Conservation (phyloP, 2,888 invertebrate genomes). For the Callosobruchus maculatus region DNA sequence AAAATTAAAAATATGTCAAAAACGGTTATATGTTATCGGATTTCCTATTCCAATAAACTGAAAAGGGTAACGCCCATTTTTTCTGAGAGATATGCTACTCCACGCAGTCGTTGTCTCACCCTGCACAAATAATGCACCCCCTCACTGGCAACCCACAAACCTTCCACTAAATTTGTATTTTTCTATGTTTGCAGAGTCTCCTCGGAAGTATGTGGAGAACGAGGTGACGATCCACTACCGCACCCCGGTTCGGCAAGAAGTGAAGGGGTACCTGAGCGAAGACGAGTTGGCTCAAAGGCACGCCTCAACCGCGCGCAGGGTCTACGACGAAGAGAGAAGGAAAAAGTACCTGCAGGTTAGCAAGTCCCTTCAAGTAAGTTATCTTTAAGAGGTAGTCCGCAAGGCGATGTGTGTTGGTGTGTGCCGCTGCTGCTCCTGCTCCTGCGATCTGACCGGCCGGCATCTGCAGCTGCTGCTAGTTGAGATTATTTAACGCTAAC, state of each 20-base stretch:
- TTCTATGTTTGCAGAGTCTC: slow-evolving; percentile 62
- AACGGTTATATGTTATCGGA: no score
- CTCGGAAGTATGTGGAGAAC: slow-evolving; percentile 84
- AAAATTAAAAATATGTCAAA: no score
- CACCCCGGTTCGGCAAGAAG: slow-evolving; percentile 82
- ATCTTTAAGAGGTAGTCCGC: background rate
- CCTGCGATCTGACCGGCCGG: background rate
- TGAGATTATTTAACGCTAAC: background rate
- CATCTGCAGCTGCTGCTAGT: slow-evolving; percentile 9
- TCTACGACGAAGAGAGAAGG: slow-evolving; percentile 84
- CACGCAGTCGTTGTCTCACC: no score
- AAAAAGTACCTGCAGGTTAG: slow-evolving; percentile 82
- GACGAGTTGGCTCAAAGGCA: slow-evolving; percentile 84
- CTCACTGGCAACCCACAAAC: no score
- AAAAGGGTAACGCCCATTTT: no score
- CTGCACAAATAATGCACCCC: no score
- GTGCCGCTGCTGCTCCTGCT: slow-evolving; percentile 7
- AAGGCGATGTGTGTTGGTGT: background rate
- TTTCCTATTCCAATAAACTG: no score
- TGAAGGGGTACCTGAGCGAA: slow-evolving; percentile 82
- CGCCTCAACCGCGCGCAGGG: slow-evolving; percentile 85
- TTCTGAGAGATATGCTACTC: no score
- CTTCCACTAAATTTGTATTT: background rate
- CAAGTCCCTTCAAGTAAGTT: slow-evolving; percentile 37
- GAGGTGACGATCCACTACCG: slow-evolving; percentile 93